A percentile compares a stretch with the other conserved stretches of the same genome.
phyloP scores from a whole-genome alignment of 2,113 vertebrate genomes.

The Brienomyrus brachyistius region DNA sequence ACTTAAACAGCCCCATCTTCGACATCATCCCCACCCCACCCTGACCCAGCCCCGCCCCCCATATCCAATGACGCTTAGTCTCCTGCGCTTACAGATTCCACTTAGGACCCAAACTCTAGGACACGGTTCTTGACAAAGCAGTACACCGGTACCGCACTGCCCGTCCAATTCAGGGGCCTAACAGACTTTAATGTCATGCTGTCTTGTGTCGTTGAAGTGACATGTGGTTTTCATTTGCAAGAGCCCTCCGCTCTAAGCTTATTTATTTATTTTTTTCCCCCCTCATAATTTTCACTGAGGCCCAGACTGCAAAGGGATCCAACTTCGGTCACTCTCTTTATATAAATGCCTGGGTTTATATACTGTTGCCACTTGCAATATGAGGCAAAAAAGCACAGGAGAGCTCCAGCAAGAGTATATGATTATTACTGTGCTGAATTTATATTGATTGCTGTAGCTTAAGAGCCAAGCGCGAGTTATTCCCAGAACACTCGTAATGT shows the following conservation, averaged over 20 bases:
- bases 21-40: background rate
- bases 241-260: background rate
- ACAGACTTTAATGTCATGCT: slow-evolving; percentile 42
- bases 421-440: slow-evolving; percentile 67
- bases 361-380: slow-evolving; percentile 28
- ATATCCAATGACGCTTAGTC: slow-evolving; percentile 36
- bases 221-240: slow-evolving; percentile 17
- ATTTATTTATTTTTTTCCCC: slow-evolving; percentile 40
- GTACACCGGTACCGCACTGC: slow-evolving; percentile 26
- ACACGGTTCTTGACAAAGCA: slow-evolving; percentile 46
- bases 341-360: slow-evolving; percentile 12
- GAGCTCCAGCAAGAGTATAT: slow-evolving; percentile 48
- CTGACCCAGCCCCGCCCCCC: too few relatives aligned
- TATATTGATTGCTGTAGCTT: slow-evolving; percentile 65
- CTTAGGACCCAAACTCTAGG: slow-evolving; percentile 40
- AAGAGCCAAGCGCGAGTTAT: slow-evolving; percentile 57
- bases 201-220: slow-evolving; percentile 12
- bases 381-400: slow-evolving; percentile 33
- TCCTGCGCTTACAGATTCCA: slow-evolving; percentile 39
- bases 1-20: background rate
- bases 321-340: slow-evolving; percentile 8
- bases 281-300: slow-evolving; percentile 37
- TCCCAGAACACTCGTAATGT: slow-evolving; percentile 46
- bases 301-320: background rate
- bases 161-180: slow-evolving; percentile 48